A percentile compares a stretch with the other conserved stretches of the same genome.
Evolutionary conservation across 2,113 vertebrate species (phyloP).

Genomic region (Thomomys bottae): DNA sequence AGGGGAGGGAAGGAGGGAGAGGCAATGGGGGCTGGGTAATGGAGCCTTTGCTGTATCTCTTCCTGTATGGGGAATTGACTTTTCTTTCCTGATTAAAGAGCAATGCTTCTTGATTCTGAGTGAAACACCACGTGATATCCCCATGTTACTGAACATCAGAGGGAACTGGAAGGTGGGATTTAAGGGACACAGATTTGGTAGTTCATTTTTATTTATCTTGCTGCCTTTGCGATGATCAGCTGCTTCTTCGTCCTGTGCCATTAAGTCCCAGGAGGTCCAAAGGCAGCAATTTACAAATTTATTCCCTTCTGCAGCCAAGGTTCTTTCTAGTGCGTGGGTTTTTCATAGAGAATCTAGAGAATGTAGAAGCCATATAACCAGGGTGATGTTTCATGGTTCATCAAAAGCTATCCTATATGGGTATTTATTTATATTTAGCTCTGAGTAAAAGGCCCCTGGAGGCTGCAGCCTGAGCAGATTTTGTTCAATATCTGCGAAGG

Average conservation of each 20-base stretch:
- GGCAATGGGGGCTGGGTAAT: background rate
- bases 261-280: conserved; percentile 56
- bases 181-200: conserved; percentile 67
- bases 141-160: conserved; percentile 54
- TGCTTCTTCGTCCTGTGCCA: conserved; percentile 22
- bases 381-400: conserved; percentile 69
- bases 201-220: conserved; percentile 76
- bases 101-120: conserved; percentile 4
- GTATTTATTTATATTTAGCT: conserved; percentile 75
- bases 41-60: background rate
- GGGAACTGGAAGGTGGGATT: conserved; percentile 71
- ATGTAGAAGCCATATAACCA: conserved; percentile 9
- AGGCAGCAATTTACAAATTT: conserved; percentile 58
- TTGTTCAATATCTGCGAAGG: conserved; percentile 73
- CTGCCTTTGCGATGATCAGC: conserved; percentile 65
- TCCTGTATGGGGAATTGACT: background rate
- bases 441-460: conserved; percentile 1
- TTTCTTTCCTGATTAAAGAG: background rate
- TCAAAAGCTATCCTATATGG: conserved; percentile 56
- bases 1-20: too few species aligned
- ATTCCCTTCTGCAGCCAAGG: conserved; percentile 47
- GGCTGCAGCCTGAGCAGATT: conserved; percentile 44
- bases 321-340: background rate
- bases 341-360: conserved; percentile 63
- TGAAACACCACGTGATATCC: conserved; percentile 42